phyloP scores from a whole-genome alignment of 2,888 invertebrate genomes.

The Melieria crassipennis region DNA sequence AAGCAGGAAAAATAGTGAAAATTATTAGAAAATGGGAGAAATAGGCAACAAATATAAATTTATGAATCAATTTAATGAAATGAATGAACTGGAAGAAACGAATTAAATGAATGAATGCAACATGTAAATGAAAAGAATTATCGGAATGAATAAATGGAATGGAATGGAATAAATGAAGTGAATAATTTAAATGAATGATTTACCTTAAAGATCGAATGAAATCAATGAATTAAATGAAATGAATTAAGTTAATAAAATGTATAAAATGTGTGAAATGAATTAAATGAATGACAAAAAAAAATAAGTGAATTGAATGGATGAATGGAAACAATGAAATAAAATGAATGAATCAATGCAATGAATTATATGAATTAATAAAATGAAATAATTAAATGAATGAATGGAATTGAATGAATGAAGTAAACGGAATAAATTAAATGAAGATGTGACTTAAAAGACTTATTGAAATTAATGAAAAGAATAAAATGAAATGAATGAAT shows the following conservation, averaged over 20 bases:
- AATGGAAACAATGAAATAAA: constrained; percentile 12
- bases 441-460: constrained; percentile 3
- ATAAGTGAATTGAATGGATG: constrained; percentile 26
- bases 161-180: too few species aligned
- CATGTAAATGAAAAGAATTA: too few species aligned
- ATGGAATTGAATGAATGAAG: constrained; percentile 24
- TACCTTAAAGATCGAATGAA: neutral
- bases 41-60: too few species aligned
- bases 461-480: neutral
- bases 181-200: neutral
- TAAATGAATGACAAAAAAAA: constrained; percentile 40
- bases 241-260: constrained; percentile 45
- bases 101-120: too few species aligned
- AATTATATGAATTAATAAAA: constrained; percentile 4
- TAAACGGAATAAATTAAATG: constrained; percentile 4
- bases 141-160: too few species aligned
- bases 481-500: neutral
- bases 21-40: too few species aligned
- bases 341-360: constrained; percentile 8
- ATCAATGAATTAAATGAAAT: constrained; percentile 50
- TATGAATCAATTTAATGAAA: too few species aligned
- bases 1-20: too few species aligned
- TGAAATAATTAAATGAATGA: constrained; percentile 29
- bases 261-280: constrained; percentile 36
- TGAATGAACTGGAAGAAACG: too few species aligned